These are phyloP conservation scores for Parus major DNA, from an alignment of 2,113 vertebrate species.

Conservation along the genomic window DNA sequence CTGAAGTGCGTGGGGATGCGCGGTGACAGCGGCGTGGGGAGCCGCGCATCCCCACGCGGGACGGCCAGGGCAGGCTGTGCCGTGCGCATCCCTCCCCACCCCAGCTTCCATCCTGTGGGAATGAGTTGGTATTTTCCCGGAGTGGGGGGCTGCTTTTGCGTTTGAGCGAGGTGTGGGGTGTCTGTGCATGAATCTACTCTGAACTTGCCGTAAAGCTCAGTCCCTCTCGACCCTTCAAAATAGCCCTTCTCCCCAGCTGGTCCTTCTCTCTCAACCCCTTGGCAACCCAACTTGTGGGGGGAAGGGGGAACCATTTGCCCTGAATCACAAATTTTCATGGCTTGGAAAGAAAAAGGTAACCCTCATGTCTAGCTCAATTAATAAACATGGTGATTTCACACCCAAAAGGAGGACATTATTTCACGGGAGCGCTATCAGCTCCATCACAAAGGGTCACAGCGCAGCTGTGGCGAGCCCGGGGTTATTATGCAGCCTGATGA, in stretches of 20 bases:
- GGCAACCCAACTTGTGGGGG: constrained; percentile 54
- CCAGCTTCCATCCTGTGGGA: background rate
- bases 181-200: background rate
- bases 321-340: constrained; percentile 84
- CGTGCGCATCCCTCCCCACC: background rate
- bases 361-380: constrained; percentile 92
- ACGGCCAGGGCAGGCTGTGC: background rate
- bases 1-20: background rate
- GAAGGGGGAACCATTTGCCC: constrained; percentile 73
- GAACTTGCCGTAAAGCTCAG: background rate
- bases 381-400: constrained; percentile 99
- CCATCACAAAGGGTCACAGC: constrained; percentile 95
- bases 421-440: constrained; percentile 86
- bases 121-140: background rate
- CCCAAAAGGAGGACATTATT: constrained; percentile 89
- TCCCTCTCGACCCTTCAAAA: background rate
- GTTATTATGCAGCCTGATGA: constrained; percentile 95
- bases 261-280: constrained; percentile 69
- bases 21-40: background rate
- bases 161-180: background rate
- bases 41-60: background rate
- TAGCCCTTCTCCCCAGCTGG: background rate
- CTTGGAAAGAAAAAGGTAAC: constrained; percentile 77
- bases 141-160: background rate
- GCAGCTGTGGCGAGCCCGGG: constrained; percentile 92